Evolutionary conservation across 2,797 vertebrate species (phyloP).

Genomic region (Pithecia hirsuta): DNA sequence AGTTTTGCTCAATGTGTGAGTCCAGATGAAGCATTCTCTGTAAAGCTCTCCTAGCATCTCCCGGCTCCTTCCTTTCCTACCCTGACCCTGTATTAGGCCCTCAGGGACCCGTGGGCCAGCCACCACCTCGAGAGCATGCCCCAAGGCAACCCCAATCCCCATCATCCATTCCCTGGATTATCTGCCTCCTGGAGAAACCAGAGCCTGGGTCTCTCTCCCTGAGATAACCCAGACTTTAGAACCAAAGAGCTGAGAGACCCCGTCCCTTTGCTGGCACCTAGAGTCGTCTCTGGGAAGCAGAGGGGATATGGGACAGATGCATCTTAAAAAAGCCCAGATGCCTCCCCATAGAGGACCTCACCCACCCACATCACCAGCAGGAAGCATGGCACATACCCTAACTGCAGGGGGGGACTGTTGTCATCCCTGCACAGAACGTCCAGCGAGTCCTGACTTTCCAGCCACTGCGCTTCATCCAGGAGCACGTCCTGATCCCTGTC

Average conservation of each 20-base stretch:
- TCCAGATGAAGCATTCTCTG: background rate
- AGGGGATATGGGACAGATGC: rapidly evolving
- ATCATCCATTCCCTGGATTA: background rate
- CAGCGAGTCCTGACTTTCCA: slow-evolving; percentile 68
- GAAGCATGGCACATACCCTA: background rate
- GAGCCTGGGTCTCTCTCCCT: background rate
- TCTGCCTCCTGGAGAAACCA: background rate
- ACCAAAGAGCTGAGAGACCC: no score
- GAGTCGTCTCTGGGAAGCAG: background rate
- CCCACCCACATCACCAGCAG: rapidly evolving
- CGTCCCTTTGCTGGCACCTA: background rate
- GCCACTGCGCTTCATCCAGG: slow-evolving; percentile 67
- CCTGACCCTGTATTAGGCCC: background rate
- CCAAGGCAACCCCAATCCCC: background rate
- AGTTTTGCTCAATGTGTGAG: background rate
- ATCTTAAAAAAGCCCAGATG: background rate
- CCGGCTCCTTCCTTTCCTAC: background rate
- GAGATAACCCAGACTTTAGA: background rate
- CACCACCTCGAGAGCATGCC: background rate
- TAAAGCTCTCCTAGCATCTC: background rate
- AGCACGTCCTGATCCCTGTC: slow-evolving; percentile 31
- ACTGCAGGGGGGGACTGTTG: rapidly evolving
- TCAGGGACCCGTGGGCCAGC: background rate
- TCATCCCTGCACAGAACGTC: slow-evolving; percentile 54
- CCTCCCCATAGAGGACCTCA: background rate